A percentile compares a stretch with the other conserved stretches of the same genome.
These are phyloP conservation scores for Porites cylindrica DNA, from an alignment of 92 coral and sea anemone species.

Conservation along the genomic window DNA sequence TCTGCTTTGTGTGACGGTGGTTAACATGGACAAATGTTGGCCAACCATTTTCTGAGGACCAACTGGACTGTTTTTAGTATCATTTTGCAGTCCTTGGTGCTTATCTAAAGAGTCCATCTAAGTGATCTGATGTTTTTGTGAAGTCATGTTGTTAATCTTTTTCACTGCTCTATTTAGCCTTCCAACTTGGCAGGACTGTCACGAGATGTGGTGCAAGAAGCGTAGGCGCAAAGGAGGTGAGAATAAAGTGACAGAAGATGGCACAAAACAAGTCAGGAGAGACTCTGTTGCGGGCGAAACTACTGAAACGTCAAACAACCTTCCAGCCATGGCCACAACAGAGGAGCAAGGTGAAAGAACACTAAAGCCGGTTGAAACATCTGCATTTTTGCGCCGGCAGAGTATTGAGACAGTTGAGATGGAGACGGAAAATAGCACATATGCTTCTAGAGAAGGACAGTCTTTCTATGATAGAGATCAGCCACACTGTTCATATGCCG, in stretches of 20 bases:
- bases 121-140: too few relatives aligned
- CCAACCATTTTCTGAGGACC: too few relatives aligned
- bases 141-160: background rate
- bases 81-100: too few relatives aligned
- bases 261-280: slow-evolving; percentile 70
- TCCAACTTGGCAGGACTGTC: slow-evolving; percentile 99
- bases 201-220: slow-evolving; percentile 99
- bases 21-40: too few relatives aligned
- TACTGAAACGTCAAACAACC: slow-evolving; percentile 39
- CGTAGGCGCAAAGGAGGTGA: slow-evolving; percentile 93
- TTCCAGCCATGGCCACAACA: background rate
- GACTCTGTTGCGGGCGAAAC: slow-evolving; percentile 67
- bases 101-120: too few relatives aligned
- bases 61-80: too few relatives aligned
- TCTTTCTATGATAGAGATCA: slow-evolving; percentile 35
- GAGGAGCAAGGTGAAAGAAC: slow-evolving; percentile 27
- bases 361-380: slow-evolving; percentile 9
- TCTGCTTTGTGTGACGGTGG: too few relatives aligned
- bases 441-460: slow-evolving; percentile 26
- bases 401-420: slow-evolving; percentile 59
- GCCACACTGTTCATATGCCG: slow-evolving; percentile 46
- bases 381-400: slow-evolving; percentile 41
- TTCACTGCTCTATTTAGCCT: slow-evolving; percentile 58
- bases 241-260: slow-evolving; percentile 72
- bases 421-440: slow-evolving; percentile 46